Base-by-base conservation (phyloP, 92 coral and sea anemone genomes). In the Epizoanthus ramosus region DNA sequence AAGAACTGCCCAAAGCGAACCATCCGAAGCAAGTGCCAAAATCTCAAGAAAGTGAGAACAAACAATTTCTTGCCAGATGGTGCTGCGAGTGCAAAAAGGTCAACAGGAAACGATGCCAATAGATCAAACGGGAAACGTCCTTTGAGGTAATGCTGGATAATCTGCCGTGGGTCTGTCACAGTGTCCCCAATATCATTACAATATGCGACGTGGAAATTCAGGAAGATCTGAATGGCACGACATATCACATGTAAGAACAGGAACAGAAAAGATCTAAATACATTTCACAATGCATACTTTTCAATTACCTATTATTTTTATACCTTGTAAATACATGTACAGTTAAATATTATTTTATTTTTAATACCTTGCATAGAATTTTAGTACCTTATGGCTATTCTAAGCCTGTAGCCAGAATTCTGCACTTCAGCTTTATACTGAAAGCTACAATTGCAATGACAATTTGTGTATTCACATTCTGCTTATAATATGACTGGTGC, bases 1-100 rank as follows among this genome's bases (percentile, higher is more conserved):
- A 93, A 91, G 83, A 93, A 93, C 88, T 93, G 98, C 16, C 83
- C 86, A 87, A 93, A 88, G 28, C 98, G 90, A 53, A 93, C 87
- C 63, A 93, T 74, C 59, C 98, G 88, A 18, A 89, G 86, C 79
- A 93, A 73, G 56, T 93, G 98, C 39, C 90, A 79, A 28, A 93
- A 80, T 57, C 98, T 77, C 25, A 93, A 86, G 85, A 85, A 93
- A 2, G 98, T 88, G 72, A 93, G 68, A 56, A 85, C 88, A 35
- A 88, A 75, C 54, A 93, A 69, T 76, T 63, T 86, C 68, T 71
- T 89, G 75, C 86, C 87, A 23, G 84, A 54, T 35, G 98, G 94
- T 43, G 93, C 95, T 15, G 95, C 98, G 4, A 93, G 81, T 8
- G 90, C 93, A 60, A 93, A 89, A 45, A 93, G 28, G 47, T 93